Evolutionary conservation across 2,113 vertebrate genomes (phyloP), one percentile per base, ranked within the genome.

Genomic region (Verasper variegatus): DNA sequence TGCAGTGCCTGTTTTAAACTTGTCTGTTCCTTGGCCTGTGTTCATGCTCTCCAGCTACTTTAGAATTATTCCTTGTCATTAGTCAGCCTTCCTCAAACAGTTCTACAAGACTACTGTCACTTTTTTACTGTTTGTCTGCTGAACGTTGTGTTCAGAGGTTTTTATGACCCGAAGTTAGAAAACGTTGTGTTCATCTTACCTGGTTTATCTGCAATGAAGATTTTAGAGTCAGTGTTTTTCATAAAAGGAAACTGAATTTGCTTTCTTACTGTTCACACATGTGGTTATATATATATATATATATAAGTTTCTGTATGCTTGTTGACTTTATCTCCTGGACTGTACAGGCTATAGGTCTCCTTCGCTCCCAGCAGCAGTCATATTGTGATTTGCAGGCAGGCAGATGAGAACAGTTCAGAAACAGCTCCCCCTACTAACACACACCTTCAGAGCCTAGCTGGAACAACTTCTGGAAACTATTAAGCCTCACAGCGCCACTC

Each of bases 381-480:
- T 27, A 51, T 47, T 80, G 64, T 71, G 55, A 78, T 80, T 63
- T 63, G 27, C 55, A 56, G 66, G 56, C 55, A 56, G 71, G 56
- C 52, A 74, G 54, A 88, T 60, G 2, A 74, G 54, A n/a, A 7
- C 40, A 56, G 40, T 18, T n/a, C 68, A 14, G 64, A 31, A 74
- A 64, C 52, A 70, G 51, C 76, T 37, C 67, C 57, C 59, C 71
- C 69, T 24, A 66, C 49, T 45, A 67, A 73, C 65, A 67, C 86
- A 73, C 80, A 79, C 74, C 54, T 68, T 45, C 78, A 63, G 61
- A 84, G 68, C 59, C 6, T 4, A 18, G 47, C 77, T 78, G 71
- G 74, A 87, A 57, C 71, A 81, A 84, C 86, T 89, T 92, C 84
- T 92, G 93, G 91, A 90, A 92, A 91, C 88, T 71, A 91, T 93